Evolutionary conservation across 2,888 invertebrate genomes (phyloP), one percentile per base, ranked within the genome.

Genomic region (Sturmia bella): DNA sequence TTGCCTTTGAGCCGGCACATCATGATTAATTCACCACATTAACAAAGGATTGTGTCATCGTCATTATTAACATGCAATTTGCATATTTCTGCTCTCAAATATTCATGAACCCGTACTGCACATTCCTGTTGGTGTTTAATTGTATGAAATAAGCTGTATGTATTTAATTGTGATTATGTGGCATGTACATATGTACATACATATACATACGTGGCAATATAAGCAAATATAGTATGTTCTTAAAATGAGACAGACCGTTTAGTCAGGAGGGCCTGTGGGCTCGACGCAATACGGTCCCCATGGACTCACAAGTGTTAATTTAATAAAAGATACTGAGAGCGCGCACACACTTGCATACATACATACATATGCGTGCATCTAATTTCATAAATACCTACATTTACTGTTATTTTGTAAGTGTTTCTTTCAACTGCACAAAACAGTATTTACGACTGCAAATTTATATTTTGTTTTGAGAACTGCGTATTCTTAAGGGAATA

Each of bases 21-120:
- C 32, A 32, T 32, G 32, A n/a, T n/a, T n/a, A n/a, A n/a, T n/a
- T n/a, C 7, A 7, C 32, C 32, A 1, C 32, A 32, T 32, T 32
- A 32, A 32, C 7, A 68, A 68, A 27, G 13, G 13, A 69, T 63
- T 63, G 24, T 72, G 64, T 78, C 77, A 78, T 57, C 19, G 48
- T 48, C 15, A 19, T 52, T 6, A 32, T 32, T 32, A 32, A 32
- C 32, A 7, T 32, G 5, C 9, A 32, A 32, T 32, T 32, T 32
- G 32, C 32, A 32, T 9, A 32, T 27, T 27, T 27, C 27, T 32
- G 32, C 9, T 32, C 9, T 32, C 32, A 32, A 32, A 32, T 32
- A 32, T 32, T 32, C 32, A 32, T 32, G 32, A 32, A 7, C 9
- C 9, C 32, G 7, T 32, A 32, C 7, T 32, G 32, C 7, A 32